Evolutionary conservation across 2,888 invertebrate species (phyloP).

Genomic region (Ceratothoa steindachneri): DNA sequence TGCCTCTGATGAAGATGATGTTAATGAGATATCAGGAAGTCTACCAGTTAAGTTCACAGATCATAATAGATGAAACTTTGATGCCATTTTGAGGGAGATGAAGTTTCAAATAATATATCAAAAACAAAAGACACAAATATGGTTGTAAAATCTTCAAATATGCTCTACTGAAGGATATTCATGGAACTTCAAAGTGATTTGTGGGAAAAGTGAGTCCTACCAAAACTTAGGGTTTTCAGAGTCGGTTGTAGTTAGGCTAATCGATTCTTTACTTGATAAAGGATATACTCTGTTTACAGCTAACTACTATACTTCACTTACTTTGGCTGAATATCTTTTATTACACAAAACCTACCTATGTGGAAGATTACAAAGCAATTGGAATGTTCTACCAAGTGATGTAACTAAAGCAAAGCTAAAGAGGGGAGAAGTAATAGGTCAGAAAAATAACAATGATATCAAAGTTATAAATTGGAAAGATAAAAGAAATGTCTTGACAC

Average conservation of each 20-base stretch:
- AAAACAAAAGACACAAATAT: not conserved
- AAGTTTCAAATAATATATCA: not conserved
- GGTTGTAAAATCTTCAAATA: not conserved
- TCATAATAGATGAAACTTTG: not conserved
- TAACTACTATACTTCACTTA: slow-evolving; percentile 24
- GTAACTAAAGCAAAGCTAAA: slow-evolving; percentile 21
- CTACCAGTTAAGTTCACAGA: not conserved
- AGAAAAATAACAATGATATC: too few species aligned
- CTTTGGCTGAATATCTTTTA: slow-evolving; percentile 16
- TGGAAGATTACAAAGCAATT: slow-evolving; percentile 15
- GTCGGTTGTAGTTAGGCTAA: slow-evolving; percentile 1
- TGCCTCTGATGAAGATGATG: not conserved
- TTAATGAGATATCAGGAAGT: not conserved
- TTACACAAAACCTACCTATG: slow-evolving; percentile 20
- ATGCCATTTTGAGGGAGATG: not conserved
- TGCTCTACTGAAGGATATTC: slow-evolving; percentile 18
- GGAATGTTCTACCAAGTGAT: slow-evolving; percentile 22
- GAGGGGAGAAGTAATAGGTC: slow-evolving; percentile 18
- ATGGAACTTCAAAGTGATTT: slow-evolving; percentile 17
- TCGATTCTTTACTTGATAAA: slow-evolving; percentile 4
- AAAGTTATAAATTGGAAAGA: too few species aligned
- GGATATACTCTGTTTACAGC: slow-evolving; percentile 16
- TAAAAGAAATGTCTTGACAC: slow-evolving; percentile 21
- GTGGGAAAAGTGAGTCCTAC: slow-evolving; percentile 11
- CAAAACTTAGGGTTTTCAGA: slow-evolving; percentile 9